Percentiles rank a stretch among this genome's conserved stretches.
Conservation (phyloP, 2,113 vertebrate genomes). For the Apus apus region DNA sequence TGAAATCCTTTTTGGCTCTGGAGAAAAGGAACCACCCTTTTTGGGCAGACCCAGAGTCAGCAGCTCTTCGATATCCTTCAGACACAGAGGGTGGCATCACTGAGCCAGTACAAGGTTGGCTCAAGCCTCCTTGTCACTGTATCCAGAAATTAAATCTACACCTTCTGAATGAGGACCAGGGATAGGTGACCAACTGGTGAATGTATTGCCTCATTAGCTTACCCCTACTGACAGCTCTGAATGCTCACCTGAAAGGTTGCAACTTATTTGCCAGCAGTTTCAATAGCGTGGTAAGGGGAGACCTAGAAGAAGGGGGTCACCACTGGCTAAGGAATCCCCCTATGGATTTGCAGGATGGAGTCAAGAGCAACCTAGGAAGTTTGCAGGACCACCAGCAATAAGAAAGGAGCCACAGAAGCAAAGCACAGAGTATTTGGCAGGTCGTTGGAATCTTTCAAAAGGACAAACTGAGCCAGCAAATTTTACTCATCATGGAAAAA, state of each 20-base stretch:
- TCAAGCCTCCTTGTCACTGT: neutral
- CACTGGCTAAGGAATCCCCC: neutral
- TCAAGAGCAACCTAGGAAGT: neutral
- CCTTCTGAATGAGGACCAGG: neutral
- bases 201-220: neutral
- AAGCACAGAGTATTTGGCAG: neutral
- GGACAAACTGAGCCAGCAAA: slow-evolving; percentile 6
- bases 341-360: neutral
- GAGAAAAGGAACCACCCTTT: neutral
- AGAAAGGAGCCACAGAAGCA: neutral
- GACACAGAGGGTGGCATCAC: neutral
- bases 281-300: neutral
- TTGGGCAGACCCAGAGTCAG: neutral
- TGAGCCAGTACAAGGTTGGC: neutral
- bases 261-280: neutral
- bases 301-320: neutral
- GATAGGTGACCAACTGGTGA: neutral
- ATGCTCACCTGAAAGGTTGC: neutral
- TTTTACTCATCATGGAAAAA: neutral
- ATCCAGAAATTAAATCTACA: neutral
- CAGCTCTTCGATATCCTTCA: neutral
- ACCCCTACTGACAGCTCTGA: neutral
- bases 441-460: neutral
- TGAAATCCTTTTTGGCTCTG: neutral
- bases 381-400: neutral